Percentiles rank a stretch among this genome's conserved stretches.
Evolutionary conservation across 1,140 invertebrate species (phyloP).

Genomic region (Samia ricini): DNA sequence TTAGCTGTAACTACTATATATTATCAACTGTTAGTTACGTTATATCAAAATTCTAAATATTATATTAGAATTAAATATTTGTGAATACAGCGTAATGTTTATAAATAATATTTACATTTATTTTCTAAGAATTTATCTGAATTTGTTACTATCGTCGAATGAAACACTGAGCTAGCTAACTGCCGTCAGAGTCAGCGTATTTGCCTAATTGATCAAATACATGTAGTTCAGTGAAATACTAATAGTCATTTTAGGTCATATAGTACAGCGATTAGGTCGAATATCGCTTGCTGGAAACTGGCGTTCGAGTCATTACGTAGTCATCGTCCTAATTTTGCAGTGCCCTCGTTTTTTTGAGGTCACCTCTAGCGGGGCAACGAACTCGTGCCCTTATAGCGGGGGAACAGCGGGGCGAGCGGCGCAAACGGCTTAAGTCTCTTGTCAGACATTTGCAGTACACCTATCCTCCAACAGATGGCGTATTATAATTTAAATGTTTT

Average conservation of each 20-base stretch:
- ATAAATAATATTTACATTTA: constrained; percentile 12
- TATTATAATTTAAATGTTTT: constrained; percentile 6
- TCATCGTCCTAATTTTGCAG: constrained; percentile 77
- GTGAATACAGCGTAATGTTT: not conserved
- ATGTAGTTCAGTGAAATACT: constrained; percentile 52
- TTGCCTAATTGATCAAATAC: constrained; percentile 77
- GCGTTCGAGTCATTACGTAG: constrained; percentile 74
- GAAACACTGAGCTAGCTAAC: constrained; percentile 65
- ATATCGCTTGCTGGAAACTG: constrained; percentile 42
- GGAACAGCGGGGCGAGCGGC: constrained; percentile 47
- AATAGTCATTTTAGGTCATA: constrained; percentile 40
- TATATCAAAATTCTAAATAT: too few relatives aligned
- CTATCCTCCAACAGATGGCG: constrained; percentile 66
- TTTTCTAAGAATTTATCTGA: constrained; percentile 40
- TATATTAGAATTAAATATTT: too few relatives aligned
- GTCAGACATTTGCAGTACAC: constrained; percentile 29
- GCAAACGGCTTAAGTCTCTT: constrained; percentile 44
- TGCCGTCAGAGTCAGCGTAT: constrained; percentile 72
- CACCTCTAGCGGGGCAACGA: constrained; percentile 75
- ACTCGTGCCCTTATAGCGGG: constrained; percentile 75
- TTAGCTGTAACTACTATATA: too few relatives aligned
- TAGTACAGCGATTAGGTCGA: constrained; percentile 32
- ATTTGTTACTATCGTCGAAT: constrained; percentile 59
- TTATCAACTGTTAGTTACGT: too few relatives aligned
- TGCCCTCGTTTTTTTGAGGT: constrained; percentile 78